Evolutionary conservation across 2,888 invertebrate species (phyloP), one percentile per base, ranked within the genome.

Genomic region (Lithophane semibrunnea): DNA sequence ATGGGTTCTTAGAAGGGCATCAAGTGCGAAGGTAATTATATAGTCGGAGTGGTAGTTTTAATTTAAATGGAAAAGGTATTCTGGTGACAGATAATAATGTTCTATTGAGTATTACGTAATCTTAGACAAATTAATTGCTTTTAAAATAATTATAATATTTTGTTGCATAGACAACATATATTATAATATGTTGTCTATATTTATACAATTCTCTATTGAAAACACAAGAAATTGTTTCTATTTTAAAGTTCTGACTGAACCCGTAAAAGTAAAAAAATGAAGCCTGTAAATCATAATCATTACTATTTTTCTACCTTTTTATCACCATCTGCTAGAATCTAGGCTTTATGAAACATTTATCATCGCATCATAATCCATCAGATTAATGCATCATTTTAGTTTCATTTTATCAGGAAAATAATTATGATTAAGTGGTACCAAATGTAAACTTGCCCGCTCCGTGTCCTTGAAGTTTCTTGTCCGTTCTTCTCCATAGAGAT

Each of bases 1-100:
- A 74, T 65, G 86, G 83, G 24, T 73, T 82, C 86, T 47, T 52
- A 4, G 24, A 13, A 64, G 12, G 47, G 52, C 24, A n/a, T 13
- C 21, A 12, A 42, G 13, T 52, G 47, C 37, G 24, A 37, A 70
- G 65, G 60, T 67, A 80, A 66, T 66, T 70, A 58, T n/a, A n/a
- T 0, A 70, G 42, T 44, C 4, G 9, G 21, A 12, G 75, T n/a
- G n/a, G 76, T 44, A 4, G 24, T 24, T 18, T 52, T 52, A 24
- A 49, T 56, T 42, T 37, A 29, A 18, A 65, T 24, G 8, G 16
- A 13, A 44, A 58, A 18, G 37, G 4, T 56, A n/a, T 74, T 56
- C 24, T 44, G 21, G 47, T 21, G n/a, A 73, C 29, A 37, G 10
- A 65, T 44, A 44, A 44, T 65, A 29, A 29, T 44, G 9, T 29